Conservation (phyloP, 2,888 invertebrate genomes). For the Erebia aethiops region DNA sequence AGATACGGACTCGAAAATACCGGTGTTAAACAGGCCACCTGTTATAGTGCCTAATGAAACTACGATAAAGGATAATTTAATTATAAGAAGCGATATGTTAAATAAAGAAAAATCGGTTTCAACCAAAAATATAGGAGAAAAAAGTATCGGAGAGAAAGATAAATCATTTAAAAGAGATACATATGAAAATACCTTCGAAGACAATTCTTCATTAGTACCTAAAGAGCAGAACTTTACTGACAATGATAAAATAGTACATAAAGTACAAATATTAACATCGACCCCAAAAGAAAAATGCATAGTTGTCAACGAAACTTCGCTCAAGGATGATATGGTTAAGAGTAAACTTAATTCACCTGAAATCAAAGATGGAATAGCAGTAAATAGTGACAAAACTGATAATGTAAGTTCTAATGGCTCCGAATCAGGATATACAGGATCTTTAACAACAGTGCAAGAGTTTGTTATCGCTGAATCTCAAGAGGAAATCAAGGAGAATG, state of each 20-base stretch:
- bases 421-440: constrained; percentile 63
- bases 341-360: constrained; percentile 36
- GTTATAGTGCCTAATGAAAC: not conserved
- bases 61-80: constrained; percentile 15
- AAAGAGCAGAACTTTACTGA: constrained; percentile 29
- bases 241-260: constrained; percentile 46
- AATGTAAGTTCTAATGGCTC: constrained; percentile 56
- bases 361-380: constrained; percentile 8
- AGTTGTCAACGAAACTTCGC: constrained; percentile 22
- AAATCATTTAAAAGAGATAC: not conserved
- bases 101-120: not conserved
- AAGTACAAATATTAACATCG: constrained; percentile 55
- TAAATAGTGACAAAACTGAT: constrained; percentile 23
- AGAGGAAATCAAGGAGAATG: constrained; percentile 39
- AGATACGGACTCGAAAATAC: constrained; percentile 1
- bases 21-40: constrained; percentile 1
- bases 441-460: constrained; percentile 52
- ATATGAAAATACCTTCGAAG: not conserved
- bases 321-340: not conserved
- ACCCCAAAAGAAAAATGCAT: constrained; percentile 50
- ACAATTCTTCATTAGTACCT: not conserved
- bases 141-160: not conserved
- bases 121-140: constrained; percentile 8
- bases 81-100: not conserved
- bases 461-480: constrained; percentile 44